These are phyloP conservation scores for Vimba vimba DNA, from an alignment of 2,113 vertebrate genomes.

Conservation along the genomic window DNA sequence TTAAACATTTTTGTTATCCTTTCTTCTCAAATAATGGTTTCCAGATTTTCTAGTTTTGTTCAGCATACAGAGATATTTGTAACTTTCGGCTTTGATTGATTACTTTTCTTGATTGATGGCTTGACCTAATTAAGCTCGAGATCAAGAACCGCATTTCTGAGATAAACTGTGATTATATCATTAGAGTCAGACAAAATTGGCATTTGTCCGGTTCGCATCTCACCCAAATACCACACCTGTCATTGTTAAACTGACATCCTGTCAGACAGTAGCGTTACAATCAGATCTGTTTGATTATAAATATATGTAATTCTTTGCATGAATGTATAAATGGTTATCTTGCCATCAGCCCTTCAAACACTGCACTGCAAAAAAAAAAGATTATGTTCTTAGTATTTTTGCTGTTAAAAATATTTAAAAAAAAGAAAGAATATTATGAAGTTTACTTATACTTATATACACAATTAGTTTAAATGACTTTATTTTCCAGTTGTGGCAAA, in stretches of 20 bases:
- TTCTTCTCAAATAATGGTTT: slow-evolving; percentile 55
- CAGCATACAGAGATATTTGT: background rate
- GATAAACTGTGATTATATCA: slow-evolving; percentile 82
- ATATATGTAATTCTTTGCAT: slow-evolving; percentile 48
- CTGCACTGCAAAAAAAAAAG: background rate
- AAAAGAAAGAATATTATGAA: background rate
- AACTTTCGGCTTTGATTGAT: background rate
- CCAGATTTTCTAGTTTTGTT: slow-evolving; percentile 65
- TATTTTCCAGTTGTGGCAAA: background rate
- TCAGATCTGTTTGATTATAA: slow-evolving; percentile 74
- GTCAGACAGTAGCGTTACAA: slow-evolving; percentile 67
- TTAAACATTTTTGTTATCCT: background rate
- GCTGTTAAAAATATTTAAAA: background rate
- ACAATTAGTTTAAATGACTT: background rate
- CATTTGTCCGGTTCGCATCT: slow-evolving; percentile 83
- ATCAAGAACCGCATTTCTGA: slow-evolving; percentile 72
- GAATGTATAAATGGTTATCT: background rate
- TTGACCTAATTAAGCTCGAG: slow-evolving; percentile 80
- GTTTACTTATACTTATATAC: no score
- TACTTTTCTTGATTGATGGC: slow-evolving; percentile 60
- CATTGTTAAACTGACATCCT: slow-evolving; percentile 82
- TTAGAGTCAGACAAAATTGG: slow-evolving; percentile 79
- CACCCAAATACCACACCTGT: slow-evolving; percentile 86
- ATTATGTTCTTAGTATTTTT: background rate
- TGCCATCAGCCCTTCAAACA: background rate